phyloP scores from a whole-genome alignment of 2,888 invertebrate species.

The Stramonita haemastoma region DNA sequence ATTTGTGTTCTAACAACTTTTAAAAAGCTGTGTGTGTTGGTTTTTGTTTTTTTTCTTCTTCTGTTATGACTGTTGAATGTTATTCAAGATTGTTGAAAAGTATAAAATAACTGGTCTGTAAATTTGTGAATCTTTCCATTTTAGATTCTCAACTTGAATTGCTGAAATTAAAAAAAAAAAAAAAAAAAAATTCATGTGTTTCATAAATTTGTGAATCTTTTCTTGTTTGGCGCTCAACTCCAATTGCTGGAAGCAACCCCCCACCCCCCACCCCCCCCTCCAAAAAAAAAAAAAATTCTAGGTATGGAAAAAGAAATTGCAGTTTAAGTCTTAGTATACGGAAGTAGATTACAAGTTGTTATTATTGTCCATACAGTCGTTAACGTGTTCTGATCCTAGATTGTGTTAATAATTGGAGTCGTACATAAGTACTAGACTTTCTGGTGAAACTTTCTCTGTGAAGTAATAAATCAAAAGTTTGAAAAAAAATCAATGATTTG shows the following conservation, averaged over 20 bases:
- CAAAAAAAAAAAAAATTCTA: not conserved
- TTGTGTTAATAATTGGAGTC: not conserved
- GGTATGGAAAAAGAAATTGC: too few species aligned
- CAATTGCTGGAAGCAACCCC: too few species aligned
- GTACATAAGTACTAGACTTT: not conserved
- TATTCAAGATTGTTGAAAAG: not conserved
- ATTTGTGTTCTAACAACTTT: conserved; percentile 15
- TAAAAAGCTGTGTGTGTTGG: not conserved
- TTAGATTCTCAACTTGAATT: too few species aligned
- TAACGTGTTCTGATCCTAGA: not conserved
- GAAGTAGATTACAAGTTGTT: too few species aligned
- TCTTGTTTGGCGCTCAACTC: too few species aligned
- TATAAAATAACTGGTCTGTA: not conserved
- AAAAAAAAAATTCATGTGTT: not conserved
- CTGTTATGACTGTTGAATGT: conserved; percentile 1
- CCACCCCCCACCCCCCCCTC: too few species aligned
- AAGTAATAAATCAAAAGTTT: conserved; percentile 24
- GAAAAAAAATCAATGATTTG: not conserved
- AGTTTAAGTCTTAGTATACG: too few species aligned
- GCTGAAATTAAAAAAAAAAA: not conserved
- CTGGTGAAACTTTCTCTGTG: conserved; percentile 2
- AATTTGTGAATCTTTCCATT: too few species aligned
- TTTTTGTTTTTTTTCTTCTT: not conserved
- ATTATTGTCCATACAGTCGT: too few species aligned
- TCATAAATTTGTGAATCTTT: not conserved